Base-by-base conservation (phyloP, 2,797 vertebrate species). In the Lemur catta region DNA sequence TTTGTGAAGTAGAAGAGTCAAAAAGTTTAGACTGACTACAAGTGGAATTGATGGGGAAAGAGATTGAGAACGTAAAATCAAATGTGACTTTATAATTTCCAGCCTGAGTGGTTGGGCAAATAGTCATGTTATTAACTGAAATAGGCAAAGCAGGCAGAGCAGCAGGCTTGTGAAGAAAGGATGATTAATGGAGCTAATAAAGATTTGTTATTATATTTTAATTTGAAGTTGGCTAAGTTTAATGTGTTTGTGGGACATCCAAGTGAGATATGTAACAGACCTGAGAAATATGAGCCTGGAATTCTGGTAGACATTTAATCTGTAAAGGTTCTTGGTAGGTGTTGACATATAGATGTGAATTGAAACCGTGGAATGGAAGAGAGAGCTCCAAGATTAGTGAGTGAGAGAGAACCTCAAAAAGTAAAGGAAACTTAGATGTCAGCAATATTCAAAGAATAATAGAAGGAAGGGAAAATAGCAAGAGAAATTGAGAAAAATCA, bases 1-100 rank as follows among this genome's bases (percentile, higher is more conserved):
- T 85, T 82, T 14, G 59, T 38, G 1, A 90, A 91, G 43, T 22
- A 57, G 3, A 38, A 71, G 5, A 78, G 15, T 72, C 30, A 69
- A 87, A 38, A 67, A 5, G 15, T 69, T 93, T 61, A 89, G 71
- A 63, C 48, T 86, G 50, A 91, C 22, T 88, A 28, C 18, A 91
- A 80, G n/a, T 79, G 2, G 59, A 88, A 91, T 52, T 76, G 22
- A 33, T 84, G 35, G 28, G 46, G 30, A 84, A 93, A 30, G 15
- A 2, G 75, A 3, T 38, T 59, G n/a, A 91, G n/a, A 76, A 76
- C 57, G 6, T 88, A 26, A 88, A 88, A 84, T 95, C 50, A 94
- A 55, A 84, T 24, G 17, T 88, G 72, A 84, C 57, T 90, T 67
- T 69, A 65, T 88, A 65, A 84, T 84, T 84, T 84, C 72, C 69